These are phyloP conservation scores for Vireo griseus DNA, from an alignment of 2,797 vertebrate species.

Conservation along the genomic window DNA sequence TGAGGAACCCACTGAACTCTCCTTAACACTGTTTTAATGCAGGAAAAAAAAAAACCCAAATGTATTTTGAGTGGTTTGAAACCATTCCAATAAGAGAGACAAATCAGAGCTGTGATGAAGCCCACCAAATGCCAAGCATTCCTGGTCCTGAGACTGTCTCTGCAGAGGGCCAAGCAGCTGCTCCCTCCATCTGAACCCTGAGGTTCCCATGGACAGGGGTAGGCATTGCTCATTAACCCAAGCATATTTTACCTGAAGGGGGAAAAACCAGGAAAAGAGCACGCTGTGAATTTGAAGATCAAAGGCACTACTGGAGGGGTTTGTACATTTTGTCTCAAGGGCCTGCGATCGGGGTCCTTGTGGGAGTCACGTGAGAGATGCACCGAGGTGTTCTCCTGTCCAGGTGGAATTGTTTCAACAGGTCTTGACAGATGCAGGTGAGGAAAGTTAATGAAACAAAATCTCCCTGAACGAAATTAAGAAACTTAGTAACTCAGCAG, in stretches of 20 bases:
- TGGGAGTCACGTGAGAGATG: neutral
- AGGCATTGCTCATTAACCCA: neutral
- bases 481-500: conserved; percentile 15
- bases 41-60: neutral
- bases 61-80: neutral
- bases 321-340: neutral
- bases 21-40: neutral
- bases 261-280: neutral
- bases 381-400: neutral
- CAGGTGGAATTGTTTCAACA: neutral
- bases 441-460: conserved; percentile 41
- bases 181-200: neutral
- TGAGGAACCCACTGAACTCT: neutral
- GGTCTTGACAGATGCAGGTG: neutral
- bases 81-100: neutral
- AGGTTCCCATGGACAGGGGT: rapidly evolving
- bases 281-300: neutral
- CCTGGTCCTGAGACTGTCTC: neutral
- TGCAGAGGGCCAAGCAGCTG: rapidly evolving
- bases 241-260: neutral
- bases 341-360: rapidly evolving
- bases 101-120: neutral
- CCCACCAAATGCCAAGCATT: rapidly evolving
- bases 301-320: neutral
- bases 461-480: conserved; percentile 40